phyloP scores from a whole-genome alignment of 1,140 invertebrate species.

The Lepidurus apus region DNA sequence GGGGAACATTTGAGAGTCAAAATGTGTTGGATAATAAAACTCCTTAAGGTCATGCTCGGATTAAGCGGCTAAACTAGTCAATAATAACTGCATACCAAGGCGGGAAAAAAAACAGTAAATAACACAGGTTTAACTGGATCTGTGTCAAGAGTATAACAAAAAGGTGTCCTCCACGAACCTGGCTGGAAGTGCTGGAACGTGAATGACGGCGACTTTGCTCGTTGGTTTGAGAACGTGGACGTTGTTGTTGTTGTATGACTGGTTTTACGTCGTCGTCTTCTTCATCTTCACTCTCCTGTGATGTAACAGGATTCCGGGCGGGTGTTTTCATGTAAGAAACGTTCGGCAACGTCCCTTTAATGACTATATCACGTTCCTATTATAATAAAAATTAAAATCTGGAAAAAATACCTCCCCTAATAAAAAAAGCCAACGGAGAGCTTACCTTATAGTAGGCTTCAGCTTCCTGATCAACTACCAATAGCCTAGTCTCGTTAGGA shows the following conservation, averaged over 20 bases:
- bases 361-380: slow-evolving; percentile 47
- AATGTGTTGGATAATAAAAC: too few species aligned
- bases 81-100: too few species aligned
- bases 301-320: slow-evolving; percentile 26
- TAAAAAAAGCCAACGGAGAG: not conserved
- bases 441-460: slow-evolving; percentile 61
- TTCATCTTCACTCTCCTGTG: not conserved
- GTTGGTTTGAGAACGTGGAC: not conserved
- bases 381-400: not conserved
- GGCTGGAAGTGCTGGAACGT: slow-evolving; percentile 3
- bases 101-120: too few species aligned
- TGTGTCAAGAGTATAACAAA: not conserved
- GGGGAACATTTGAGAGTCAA: too few species aligned
- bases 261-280: not conserved
- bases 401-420: not conserved
- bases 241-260: not conserved
- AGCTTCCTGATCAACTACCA: slow-evolving; percentile 77
- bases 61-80: too few species aligned
- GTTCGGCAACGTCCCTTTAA: slow-evolving; percentile 50
- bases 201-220: not conserved
- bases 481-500: slow-evolving; percentile 75
- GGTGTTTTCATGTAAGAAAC: slow-evolving; percentile 46
- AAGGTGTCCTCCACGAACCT: not conserved
- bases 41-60: too few species aligned
- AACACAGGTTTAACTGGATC: too few species aligned